Percentiles rank a stretch among this genome's conserved stretches.
Evolutionary conservation across 2,113 vertebrate species (phyloP).

Genomic region (Semnornis frantzii): DNA sequence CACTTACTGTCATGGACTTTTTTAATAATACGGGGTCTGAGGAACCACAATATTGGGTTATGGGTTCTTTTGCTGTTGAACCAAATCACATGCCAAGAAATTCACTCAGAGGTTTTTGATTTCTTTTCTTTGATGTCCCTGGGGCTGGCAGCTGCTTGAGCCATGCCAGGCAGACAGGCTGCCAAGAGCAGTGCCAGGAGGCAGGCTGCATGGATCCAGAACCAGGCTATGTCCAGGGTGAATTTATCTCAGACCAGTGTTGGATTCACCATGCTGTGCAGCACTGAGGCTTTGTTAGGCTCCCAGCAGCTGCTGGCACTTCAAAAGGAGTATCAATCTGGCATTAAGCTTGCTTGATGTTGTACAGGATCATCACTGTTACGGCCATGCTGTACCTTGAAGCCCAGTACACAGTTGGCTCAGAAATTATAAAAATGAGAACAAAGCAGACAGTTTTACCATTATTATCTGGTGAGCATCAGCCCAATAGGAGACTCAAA

Average conservation of each 20-base stretch:
- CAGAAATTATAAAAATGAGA: neutral
- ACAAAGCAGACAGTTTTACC: neutral
- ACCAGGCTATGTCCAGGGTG: neutral
- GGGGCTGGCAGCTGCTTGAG: neutral
- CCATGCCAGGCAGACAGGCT: neutral
- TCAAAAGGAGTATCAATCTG: neutral
- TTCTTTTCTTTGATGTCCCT: neutral
- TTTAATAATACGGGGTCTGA: neutral
- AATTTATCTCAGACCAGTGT: neutral
- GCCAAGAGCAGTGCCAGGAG: neutral
- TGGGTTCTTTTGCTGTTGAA: neutral
- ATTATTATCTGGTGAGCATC: neutral
- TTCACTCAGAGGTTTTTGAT: neutral
- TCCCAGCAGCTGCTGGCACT: neutral
- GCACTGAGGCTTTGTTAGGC: neutral
- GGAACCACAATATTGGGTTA: neutral
- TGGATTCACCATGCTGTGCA: neutral
- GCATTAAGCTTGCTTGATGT: neutral
- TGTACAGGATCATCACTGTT: neutral
- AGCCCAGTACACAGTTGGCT: neutral
- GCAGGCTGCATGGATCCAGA: neutral
- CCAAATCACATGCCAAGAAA: neutral
- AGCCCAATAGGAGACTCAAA: neutral
- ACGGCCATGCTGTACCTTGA: neutral
- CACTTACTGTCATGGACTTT: accelerated